These are phyloP conservation scores for Lathamus discolor DNA, from an alignment of 2,113 vertebrate species.

Conservation along the genomic window DNA sequence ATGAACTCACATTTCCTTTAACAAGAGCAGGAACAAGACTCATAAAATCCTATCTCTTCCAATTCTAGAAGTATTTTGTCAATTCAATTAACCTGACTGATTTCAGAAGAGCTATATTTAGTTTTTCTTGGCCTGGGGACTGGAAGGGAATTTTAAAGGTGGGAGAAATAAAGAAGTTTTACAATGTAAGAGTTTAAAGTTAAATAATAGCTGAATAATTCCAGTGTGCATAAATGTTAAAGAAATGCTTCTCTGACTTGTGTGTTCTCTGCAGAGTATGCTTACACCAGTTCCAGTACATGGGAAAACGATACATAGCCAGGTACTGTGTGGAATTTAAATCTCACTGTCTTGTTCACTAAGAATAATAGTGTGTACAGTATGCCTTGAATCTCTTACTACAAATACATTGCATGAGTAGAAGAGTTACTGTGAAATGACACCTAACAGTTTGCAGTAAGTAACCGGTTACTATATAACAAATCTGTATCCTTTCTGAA, in stretches of 20 bases:
- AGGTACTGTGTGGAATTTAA: slow-evolving; percentile 85
- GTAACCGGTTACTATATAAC: background rate
- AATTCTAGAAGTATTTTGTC: background rate
- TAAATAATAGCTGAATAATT: background rate
- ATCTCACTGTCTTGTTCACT: background rate
- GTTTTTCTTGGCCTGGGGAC: background rate
- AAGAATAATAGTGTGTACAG: background rate
- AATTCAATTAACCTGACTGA: background rate
- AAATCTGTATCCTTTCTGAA: background rate
- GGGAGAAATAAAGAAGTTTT: background rate
- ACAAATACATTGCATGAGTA: background rate
- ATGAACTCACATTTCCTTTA: background rate
- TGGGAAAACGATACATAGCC: slow-evolving; percentile 97
- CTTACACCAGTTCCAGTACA: slow-evolving; percentile 98
- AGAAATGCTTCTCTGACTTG: background rate
- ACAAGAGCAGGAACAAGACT: background rate
- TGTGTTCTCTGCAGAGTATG: slow-evolving; percentile 84
- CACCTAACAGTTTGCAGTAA: background rate
- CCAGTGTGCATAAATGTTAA: background rate
- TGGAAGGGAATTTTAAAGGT: background rate
- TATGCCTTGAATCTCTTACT: background rate
- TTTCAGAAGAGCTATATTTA: background rate
- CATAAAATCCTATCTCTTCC: background rate
- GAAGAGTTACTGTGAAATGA: background rate
- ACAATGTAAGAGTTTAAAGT: background rate